Base-by-base conservation (phyloP, 2,888 invertebrate genomes). In the Eupithecia insigniata region DNA sequence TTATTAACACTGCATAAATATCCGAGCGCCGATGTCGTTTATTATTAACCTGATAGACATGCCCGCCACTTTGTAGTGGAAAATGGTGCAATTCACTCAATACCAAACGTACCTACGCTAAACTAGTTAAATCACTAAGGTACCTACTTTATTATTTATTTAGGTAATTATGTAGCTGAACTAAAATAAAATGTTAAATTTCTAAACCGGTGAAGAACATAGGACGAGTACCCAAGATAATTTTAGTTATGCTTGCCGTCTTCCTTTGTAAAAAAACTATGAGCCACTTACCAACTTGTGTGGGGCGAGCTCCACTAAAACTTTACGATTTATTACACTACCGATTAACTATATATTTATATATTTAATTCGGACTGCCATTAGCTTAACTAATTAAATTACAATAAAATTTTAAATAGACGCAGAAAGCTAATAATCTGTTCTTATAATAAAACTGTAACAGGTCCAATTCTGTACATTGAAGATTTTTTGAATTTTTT, bases 1-100 rank as follows among this genome's bases (percentile, higher is more conserved):
- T 71, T 74, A 74, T 74, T 71, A 71, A 74, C 74, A 71, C 74
- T 62, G 62, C 71, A 71, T 74, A 67, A 64, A 73, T 74, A 74
- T 62, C 46, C 61, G 71, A 28, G 39, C 12, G 70, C 58, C 12
- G 60, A 61, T 66, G 34, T 66, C 61, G 58, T 51, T 67, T 61
- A 60, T 61, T 61, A 62, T 58, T 60, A 55, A 2, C 26, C 43
- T 16, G 30, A 61, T 32, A 55, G 67, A 55, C 71, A 36, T 66
- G 22, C 66, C 1, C 26, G 58, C 34, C 36, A 58, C 67, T 32
- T 51, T 16, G 32, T 26, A 2, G 28, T 58, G 26, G 58, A 0
- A 1, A 22, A 51, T 3, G n/a, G 10, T 51, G 46, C 46, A 22
- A 22, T 2, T 22, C 43, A 46, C 46, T n/a, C 22, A 51, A 22